phyloP scores from a whole-genome alignment of 1,140 invertebrate species.

The Pseudomyrmex flavicornis region DNA sequence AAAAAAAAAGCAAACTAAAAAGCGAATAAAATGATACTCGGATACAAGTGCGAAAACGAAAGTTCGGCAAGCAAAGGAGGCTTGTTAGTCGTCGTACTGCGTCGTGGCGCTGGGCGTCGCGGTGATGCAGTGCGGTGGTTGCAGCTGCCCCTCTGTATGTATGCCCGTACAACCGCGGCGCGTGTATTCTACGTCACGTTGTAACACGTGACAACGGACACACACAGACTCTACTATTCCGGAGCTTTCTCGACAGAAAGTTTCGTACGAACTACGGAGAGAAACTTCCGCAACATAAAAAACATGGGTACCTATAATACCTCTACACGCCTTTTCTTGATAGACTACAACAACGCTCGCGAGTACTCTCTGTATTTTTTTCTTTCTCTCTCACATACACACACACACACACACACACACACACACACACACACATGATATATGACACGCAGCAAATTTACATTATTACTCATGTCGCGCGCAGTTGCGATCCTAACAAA shows the following conservation, averaged over 20 bases:
- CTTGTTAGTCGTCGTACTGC: slow-evolving; percentile 85
- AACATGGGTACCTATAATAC: slow-evolving; percentile 83
- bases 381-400: background rate
- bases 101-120: slow-evolving; percentile 84
- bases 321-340: slow-evolving; percentile 76
- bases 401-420: slow-evolving; percentile 14
- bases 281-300: slow-evolving; percentile 82
- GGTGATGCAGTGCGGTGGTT: slow-evolving; percentile 85
- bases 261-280: slow-evolving; percentile 83
- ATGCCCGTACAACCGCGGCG: slow-evolving; percentile 73
- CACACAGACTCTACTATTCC: slow-evolving; percentile 77
- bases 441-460: too few species aligned
- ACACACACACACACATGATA: background rate
- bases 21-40: slow-evolving; percentile 34
- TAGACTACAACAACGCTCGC: slow-evolving; percentile 77
- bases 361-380: slow-evolving; percentile 65
- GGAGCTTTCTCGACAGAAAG: slow-evolving; percentile 82
- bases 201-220: slow-evolving; percentile 80
- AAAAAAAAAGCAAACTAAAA: background rate
- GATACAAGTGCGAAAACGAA: slow-evolving; percentile 45
- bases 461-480: background rate
- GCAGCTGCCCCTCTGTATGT: slow-evolving; percentile 82
- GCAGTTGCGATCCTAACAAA: background rate
- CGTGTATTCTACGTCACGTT: slow-evolving; percentile 81
- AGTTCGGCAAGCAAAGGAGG: slow-evolving; percentile 74